These are phyloP conservation scores for Sturmia bella DNA, from an alignment of 2,888 invertebrate genomes.

Conservation along the genomic window DNA sequence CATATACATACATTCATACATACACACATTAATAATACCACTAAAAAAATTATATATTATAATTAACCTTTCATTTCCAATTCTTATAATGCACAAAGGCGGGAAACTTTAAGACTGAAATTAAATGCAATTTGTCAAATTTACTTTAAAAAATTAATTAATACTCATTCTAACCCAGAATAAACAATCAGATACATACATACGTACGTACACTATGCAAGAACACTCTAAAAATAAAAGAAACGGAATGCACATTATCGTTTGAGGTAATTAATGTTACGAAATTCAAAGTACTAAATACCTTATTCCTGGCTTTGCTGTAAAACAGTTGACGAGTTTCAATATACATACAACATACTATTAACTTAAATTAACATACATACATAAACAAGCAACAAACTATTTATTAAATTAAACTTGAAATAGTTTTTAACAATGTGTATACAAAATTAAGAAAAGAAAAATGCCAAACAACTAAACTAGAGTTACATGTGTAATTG, in stretches of 20 bases:
- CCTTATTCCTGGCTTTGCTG: conserved; percentile 44
- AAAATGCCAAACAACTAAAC: background rate
- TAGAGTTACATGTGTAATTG: too few species aligned
- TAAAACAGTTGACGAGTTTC: conserved; percentile 38
- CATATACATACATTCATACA: conserved; percentile 54
- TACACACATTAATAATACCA: conserved; percentile 56
- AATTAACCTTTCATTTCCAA: conserved; percentile 32
- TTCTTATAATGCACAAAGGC: conserved; percentile 78
- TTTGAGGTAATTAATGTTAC: background rate
- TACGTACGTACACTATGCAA: conserved; percentile 1
- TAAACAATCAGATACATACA: conserved; percentile 5
- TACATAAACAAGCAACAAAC: too few species aligned
- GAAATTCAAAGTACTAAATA: conserved; percentile 7
- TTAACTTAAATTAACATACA: conserved; percentile 3
- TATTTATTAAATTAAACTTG: conserved; percentile 29
- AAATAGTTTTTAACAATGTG: conserved; percentile 6
- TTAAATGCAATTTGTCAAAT: conserved; percentile 70
- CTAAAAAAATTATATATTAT: conserved; percentile 21
- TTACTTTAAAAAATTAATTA: conserved; percentile 49
- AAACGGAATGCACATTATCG: conserved; percentile 28
- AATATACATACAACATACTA: conserved; percentile 22
- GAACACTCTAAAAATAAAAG: background rate
- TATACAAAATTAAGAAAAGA: conserved; percentile 1
- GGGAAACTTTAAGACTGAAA: conserved; percentile 80
- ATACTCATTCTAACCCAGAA: conserved; percentile 23